phyloP scores from a whole-genome alignment of 2,113 vertebrate species.

The Halcyon senegalensis region DNA sequence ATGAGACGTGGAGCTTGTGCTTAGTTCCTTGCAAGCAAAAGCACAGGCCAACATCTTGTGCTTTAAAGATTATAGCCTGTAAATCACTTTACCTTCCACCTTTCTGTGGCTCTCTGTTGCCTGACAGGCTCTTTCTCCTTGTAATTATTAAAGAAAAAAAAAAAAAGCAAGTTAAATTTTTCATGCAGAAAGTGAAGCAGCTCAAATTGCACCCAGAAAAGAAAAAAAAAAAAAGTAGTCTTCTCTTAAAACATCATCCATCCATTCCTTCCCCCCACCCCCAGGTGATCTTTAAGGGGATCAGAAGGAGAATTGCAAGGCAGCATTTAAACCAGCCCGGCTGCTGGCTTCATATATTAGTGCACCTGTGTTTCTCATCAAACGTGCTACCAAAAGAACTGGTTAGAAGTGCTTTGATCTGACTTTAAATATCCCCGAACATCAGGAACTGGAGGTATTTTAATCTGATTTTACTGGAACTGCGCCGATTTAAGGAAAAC shows the following conservation, averaged over 20 bases:
- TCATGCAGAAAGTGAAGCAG: conserved; percentile 36
- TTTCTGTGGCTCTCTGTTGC: background rate
- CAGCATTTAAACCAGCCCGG: conserved; percentile 54
- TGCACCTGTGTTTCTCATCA: conserved; percentile 77
- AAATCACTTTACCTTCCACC: background rate
- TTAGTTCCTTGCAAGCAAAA: background rate
- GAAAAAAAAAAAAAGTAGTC: background rate
- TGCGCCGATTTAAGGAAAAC: conserved; percentile 59
- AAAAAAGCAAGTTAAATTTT: background rate
- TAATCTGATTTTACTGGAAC: conserved; percentile 75
- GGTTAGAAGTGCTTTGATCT: conserved; percentile 71
- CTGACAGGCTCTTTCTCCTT: background rate
- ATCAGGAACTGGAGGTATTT: conserved; percentile 71
- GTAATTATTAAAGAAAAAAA: background rate
- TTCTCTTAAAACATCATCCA: conserved; percentile 49
- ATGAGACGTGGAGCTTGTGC: background rate
- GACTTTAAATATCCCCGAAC: conserved; percentile 72
- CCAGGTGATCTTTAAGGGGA: conserved; percentile 54
- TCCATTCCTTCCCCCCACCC: background rate
- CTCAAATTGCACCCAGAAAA: conserved; percentile 7
- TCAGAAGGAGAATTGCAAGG: conserved; percentile 54
- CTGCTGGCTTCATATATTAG: conserved; percentile 8
- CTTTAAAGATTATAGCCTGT: background rate
- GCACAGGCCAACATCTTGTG: background rate
- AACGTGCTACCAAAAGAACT: conserved; percentile 67